phyloP scores from a whole-genome alignment of 2,797 vertebrate species.

The Rhinatrema bivittatum region DNA sequence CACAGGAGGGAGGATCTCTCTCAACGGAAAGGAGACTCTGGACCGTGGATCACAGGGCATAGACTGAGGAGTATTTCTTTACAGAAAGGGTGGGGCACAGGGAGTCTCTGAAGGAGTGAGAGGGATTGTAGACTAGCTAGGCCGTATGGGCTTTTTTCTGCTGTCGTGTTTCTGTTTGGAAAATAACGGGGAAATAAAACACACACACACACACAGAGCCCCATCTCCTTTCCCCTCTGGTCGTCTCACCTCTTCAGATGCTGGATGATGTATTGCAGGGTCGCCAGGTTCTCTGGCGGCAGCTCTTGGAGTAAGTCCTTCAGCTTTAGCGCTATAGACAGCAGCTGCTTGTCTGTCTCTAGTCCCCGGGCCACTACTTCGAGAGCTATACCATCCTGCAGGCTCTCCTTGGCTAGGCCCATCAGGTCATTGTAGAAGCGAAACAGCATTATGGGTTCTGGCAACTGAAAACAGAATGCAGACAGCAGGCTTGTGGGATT shows the following conservation, averaged over 20 bases:
- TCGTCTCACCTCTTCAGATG: constrained; percentile 76
- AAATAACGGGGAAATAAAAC: too few relatives aligned
- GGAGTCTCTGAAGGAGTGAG: too few relatives aligned
- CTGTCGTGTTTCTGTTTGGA: too few relatives aligned
- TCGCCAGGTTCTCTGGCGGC: constrained; percentile 67
- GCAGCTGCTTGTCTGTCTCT: constrained; percentile 53
- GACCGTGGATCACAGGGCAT: too few relatives aligned
- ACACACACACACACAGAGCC: too few relatives aligned
- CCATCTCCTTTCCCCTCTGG: accelerated
- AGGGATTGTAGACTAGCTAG: too few relatives aligned
- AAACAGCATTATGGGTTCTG: constrained; percentile 87
- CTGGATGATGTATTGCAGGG: constrained; percentile 73
- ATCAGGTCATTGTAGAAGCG: constrained; percentile 82
- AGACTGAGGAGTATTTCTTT: too few relatives aligned
- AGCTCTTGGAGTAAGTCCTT: constrained; percentile 72
- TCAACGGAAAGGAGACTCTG: too few relatives aligned
- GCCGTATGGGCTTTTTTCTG: too few relatives aligned
- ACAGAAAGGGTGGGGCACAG: too few relatives aligned
- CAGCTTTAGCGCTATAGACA: constrained; percentile 65
- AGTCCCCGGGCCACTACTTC: constrained; percentile 64
- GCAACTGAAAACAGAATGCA: constrained; percentile 59
- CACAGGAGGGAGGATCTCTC: too few relatives aligned
- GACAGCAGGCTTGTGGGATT: not conserved
- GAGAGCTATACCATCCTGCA: constrained; percentile 57
- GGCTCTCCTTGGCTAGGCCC: constrained; percentile 89